Evolutionary conservation across 2,797 vertebrate genomes (phyloP).

Genomic region (Merluccius polli): DNA sequence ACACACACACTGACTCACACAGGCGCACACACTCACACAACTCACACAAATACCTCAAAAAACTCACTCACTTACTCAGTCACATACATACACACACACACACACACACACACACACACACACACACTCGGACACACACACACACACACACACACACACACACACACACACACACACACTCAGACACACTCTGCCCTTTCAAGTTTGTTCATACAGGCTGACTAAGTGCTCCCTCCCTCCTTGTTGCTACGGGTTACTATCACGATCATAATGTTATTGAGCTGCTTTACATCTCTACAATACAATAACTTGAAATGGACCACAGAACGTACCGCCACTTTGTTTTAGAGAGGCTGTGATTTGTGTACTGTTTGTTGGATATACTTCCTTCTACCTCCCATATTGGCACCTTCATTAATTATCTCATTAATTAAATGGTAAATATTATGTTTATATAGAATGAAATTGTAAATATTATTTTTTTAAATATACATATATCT

Average conservation of each 20-base stretch:
- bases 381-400: neutral
- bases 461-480: too few relatives aligned
- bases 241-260: constrained; percentile 40
- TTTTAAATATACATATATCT: too few relatives aligned
- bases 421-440: too few relatives aligned
- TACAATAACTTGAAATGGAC: neutral
- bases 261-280: constrained; percentile 16
- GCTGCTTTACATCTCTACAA: neutral
- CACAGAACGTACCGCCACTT: neutral
- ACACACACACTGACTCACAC: neutral
- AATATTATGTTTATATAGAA: too few relatives aligned
- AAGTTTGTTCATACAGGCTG: constrained; percentile 37
- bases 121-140: neutral
- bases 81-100: too few relatives aligned
- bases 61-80: too few relatives aligned
- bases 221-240: constrained; percentile 22
- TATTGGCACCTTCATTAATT: neutral
- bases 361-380: neutral
- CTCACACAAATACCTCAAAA: too few relatives aligned
- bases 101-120: neutral
- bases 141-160: neutral
- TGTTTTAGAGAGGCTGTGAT: neutral
- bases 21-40: too few relatives aligned
- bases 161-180: neutral
- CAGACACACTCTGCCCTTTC: constrained; percentile 13